These are phyloP conservation scores for Pammene aurita DNA, from an alignment of 2,888 invertebrate species.

Conservation along the genomic window DNA sequence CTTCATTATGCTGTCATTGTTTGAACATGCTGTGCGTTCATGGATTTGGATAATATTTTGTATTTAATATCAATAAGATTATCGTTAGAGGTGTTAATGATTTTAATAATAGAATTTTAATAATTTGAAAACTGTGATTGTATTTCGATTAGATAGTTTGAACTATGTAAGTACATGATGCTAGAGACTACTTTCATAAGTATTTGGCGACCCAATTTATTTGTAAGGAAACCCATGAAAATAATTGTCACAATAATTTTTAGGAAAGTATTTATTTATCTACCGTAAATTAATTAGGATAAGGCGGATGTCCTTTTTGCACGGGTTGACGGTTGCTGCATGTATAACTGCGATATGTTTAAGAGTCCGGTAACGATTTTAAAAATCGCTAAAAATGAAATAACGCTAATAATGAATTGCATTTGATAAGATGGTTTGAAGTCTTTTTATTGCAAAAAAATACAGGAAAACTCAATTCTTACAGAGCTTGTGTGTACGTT, in stretches of 20 bases:
- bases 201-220: not conserved
- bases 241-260: no score
- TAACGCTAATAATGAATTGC: no score
- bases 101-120: constrained; percentile 30
- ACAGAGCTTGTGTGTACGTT: no score
- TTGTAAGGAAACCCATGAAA: not conserved
- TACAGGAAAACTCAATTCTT: no score
- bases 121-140: constrained; percentile 46
- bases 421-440: no score
- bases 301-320: no score
- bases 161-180: constrained; percentile 23
- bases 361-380: no score
- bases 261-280: no score
- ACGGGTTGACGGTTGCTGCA: no score
- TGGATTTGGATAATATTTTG: constrained; percentile 47
- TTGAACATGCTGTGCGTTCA: constrained; percentile 50
- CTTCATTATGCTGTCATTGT: constrained; percentile 1
- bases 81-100: constrained; percentile 28
- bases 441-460: no score
- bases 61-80: constrained; percentile 22
- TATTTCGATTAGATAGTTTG: constrained; percentile 41
- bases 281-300: no score
- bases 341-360: not conserved
- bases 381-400: no score
- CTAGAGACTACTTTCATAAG: constrained; percentile 5